Evolutionary conservation across 2,797 vertebrate species (phyloP), one percentile per base, ranked within the genome.

Genomic region (Catostomus latipinnis): DNA sequence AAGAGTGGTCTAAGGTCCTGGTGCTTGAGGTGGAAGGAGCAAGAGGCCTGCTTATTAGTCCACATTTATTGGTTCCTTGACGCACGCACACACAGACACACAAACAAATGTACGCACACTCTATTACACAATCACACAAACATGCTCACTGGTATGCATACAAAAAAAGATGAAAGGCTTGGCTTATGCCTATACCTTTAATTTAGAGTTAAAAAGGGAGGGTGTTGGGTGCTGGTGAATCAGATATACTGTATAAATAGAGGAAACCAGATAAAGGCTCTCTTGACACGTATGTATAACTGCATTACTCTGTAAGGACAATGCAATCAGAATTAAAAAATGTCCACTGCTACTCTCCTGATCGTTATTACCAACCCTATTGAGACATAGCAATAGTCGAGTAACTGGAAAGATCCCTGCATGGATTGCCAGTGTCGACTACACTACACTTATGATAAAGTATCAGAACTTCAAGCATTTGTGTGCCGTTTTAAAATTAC

Each of bases 161-260:
- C 75, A 48, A 61, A 70, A 61, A 45, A 71, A 95, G 93, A 94
- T 94, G 91, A 95, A 95, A 95, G 92, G 88, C 91, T 90, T 91
- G 90, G 89, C 92, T 94, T 89, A 86, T 92, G 91, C 92, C 85
- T 92, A 90, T 91, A 89, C 84, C 92, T 95, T 94, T 93, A 91
- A 94, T 95, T 94, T 90, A 89, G 93, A 93, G 91, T 91, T 89
- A 88, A 94, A 94, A 93, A 88, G 91, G 92, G 86, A 92, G 91
- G 86, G 80, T 89, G 11, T 84, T 88, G 82, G 84, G 87, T 88
- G 88, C 87, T 91, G 91, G 34, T 86, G 84, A 93, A 93, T 93
- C 88, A 88, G 84, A 91, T 91, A 34, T 34, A 34, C 34, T 34
- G 94, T 90, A 88, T 89, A 90, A 90, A 93, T 91, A 87, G 93